Conservation (phyloP, 2,113 vertebrate species). For the Herpailurus yagouaroundi region DNA sequence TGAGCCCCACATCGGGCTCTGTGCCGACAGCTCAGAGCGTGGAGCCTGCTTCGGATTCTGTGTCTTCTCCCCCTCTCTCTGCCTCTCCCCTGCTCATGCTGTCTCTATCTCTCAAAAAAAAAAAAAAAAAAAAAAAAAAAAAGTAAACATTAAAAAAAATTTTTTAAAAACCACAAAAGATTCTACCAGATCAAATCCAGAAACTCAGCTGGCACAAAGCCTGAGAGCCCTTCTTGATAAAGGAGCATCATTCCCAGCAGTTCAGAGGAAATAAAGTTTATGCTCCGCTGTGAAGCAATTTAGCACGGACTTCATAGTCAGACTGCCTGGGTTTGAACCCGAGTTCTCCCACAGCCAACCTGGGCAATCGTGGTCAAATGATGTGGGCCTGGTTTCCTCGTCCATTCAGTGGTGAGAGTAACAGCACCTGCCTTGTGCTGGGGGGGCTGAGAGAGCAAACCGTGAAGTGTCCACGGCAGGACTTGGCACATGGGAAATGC, state of each 20-base stretch:
- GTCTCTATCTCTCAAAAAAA: too few species aligned
- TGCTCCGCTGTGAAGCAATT: not conserved
- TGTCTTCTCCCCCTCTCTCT: too few species aligned
- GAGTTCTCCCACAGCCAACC: not conserved
- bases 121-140: too few species aligned
- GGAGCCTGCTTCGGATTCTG: too few species aligned
- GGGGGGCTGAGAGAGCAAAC: too few species aligned
- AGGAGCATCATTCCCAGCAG: not conserved
- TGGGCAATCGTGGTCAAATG: not conserved
- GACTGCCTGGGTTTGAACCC: not conserved
- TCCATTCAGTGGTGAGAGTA: fast-evolving
- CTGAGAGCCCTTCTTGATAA: not conserved
- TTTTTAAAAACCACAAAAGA: too few species aligned
- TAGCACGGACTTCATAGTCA: not conserved
- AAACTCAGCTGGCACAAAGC: not conserved
- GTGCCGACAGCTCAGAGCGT: too few species aligned
- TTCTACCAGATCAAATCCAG: not conserved
- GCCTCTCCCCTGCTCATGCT: too few species aligned
- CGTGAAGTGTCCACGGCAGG: fast-evolving
- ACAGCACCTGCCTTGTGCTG: fast-evolving
- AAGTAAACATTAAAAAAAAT: too few species aligned
- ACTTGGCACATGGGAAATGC: fast-evolving
- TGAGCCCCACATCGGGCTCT: too few species aligned
- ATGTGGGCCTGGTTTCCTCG: not conserved
- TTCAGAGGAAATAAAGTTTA: not conserved